These are phyloP conservation scores for Lerista edwardsae DNA, from an alignment of 2,797 vertebrate genomes.

Conservation along the genomic window DNA sequence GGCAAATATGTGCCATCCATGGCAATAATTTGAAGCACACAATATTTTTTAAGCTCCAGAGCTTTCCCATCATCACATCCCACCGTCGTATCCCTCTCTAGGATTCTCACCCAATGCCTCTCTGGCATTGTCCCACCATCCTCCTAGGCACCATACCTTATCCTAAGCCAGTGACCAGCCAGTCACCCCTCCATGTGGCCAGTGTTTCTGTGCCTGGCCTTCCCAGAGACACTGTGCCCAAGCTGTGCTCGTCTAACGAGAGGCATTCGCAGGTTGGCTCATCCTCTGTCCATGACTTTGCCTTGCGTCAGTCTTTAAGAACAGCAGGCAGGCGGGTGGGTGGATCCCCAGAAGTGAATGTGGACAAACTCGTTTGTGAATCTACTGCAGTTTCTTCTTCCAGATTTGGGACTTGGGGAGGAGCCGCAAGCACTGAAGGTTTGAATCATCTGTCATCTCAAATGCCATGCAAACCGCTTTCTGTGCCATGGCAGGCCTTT, in stretches of 20 bases:
- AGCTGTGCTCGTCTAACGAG: neutral
- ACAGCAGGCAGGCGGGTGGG: too few species aligned
- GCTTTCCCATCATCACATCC: neutral
- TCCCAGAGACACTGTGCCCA: neutral
- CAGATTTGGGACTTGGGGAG: conserved; percentile 47
- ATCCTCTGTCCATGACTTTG: neutral
- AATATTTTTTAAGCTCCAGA: neutral
- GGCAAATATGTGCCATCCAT: neutral
- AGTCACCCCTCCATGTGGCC: conserved; percentile 39
- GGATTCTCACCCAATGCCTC: neutral
- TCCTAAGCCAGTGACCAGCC: neutral
- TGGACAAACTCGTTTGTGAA: conserved; percentile 62
- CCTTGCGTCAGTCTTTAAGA: conserved; percentile 42
- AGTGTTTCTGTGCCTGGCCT: neutral
- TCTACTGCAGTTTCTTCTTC: conserved; percentile 45
- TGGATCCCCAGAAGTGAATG: conserved; percentile 66
- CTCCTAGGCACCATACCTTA: conserved; percentile 45
- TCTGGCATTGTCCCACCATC: neutral
- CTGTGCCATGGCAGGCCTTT: too few species aligned
- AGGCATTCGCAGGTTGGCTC: neutral
- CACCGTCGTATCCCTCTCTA: neutral
- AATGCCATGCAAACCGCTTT: neutral
- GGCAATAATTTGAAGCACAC: neutral
- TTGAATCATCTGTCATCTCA: neutral
- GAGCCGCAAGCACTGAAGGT: neutral